Percentiles rank a stretch among this genome's conserved stretches.
These are phyloP conservation scores for Drosophila histrio DNA, from an alignment of 2,888 invertebrate genomes.

Conservation along the genomic window DNA sequence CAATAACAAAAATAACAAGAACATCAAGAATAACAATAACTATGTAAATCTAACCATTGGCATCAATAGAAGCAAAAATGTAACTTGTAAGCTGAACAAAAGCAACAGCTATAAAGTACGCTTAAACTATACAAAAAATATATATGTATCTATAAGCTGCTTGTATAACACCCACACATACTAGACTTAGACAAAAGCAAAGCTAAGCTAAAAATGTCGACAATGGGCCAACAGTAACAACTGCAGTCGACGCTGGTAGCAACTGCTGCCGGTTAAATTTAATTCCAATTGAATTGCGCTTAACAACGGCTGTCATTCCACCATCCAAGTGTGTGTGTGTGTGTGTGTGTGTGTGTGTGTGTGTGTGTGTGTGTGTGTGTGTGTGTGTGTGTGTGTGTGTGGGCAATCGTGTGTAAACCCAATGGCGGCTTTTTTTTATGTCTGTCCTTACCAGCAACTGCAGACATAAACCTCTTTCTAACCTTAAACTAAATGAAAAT, in stretches of 20 bases:
- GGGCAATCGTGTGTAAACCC: constrained; percentile 45
- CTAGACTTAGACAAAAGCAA: constrained; percentile 5
- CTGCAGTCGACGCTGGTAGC: constrained; percentile 27
- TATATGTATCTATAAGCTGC: neutral
- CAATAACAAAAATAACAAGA: neutral
- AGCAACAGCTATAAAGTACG: constrained; percentile 27
- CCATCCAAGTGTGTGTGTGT: constrained; percentile 16
- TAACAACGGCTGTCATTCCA: constrained; percentile 39
- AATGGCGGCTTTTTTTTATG: constrained; percentile 15
- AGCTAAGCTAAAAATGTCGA: constrained; percentile 30
- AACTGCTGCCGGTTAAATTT: constrained; percentile 49
- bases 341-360: neutral
- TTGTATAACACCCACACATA: neutral
- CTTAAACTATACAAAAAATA: constrained; percentile 9
- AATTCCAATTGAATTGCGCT: constrained; percentile 68
- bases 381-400: constrained; percentile 10
- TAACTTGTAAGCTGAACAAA: constrained; percentile 53
- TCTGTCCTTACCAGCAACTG: neutral
- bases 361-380: too few species aligned
- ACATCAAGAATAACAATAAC: constrained; percentile 7
- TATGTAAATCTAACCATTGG: constrained; percentile 32
- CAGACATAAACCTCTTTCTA: constrained; percentile 9
- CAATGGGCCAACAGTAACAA: constrained; percentile 29
- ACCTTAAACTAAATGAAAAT: constrained; percentile 33
- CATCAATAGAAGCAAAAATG: constrained; percentile 44